Percentiles rank a stretch among this genome's conserved stretches.
phyloP scores from a whole-genome alignment of 2,797 vertebrate genomes.

The Choloepus didactylus region DNA sequence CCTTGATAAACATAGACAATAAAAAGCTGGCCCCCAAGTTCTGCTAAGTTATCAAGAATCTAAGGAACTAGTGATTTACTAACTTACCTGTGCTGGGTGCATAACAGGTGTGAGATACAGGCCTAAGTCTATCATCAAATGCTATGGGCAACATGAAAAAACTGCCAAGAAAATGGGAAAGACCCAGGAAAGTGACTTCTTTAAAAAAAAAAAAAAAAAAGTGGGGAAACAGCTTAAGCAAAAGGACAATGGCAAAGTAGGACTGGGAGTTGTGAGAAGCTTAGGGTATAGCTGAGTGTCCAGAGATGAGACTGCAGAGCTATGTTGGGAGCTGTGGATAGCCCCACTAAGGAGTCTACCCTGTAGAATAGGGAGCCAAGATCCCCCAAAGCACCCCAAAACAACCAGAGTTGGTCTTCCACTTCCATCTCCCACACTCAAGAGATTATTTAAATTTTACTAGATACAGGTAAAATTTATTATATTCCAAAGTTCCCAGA shows the following conservation, averaged over 20 bases:
- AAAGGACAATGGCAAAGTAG: neutral
- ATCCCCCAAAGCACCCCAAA: neutral
- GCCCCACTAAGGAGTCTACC: neutral
- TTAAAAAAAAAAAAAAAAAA: neutral
- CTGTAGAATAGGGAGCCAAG: neutral
- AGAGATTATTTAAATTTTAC: conserved; percentile 23
- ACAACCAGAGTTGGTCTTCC: neutral
- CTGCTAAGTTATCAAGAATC: neutral
- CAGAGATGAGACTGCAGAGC: neutral
- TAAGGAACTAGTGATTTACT: neutral
- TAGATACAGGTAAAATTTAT: neutral
- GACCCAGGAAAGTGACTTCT: conserved; percentile 11
- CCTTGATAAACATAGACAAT: neutral
- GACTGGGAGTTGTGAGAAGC: neutral
- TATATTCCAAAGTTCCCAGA: neutral
- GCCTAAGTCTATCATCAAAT: neutral
- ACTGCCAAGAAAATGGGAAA: neutral
- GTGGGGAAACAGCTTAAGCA: neutral
- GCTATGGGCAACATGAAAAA: conserved; percentile 4
- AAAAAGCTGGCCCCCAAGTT: neutral
- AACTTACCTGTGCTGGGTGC: neutral
- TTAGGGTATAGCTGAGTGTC: neutral
- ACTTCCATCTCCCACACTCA: neutral
- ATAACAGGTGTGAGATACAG: neutral
- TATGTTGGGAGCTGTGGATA: neutral